A percentile compares a stretch with the other conserved stretches of the same genome.
Conservation (phyloP, 35 echinoderm and acorn worm genomes). For the Ophiothrix spiculata region DNA sequence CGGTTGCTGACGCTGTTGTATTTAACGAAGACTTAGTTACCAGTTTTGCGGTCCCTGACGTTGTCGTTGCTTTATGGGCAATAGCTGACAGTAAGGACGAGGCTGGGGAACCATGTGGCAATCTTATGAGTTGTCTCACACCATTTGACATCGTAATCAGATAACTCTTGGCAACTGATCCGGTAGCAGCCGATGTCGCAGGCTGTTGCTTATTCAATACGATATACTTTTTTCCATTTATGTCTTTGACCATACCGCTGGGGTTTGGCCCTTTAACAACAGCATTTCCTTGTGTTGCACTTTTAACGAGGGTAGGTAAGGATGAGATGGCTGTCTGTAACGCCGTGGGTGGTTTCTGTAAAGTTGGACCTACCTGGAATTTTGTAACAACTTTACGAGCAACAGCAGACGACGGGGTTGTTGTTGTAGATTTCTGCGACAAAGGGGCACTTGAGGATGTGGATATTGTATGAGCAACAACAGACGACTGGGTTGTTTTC, state of each 20-base stretch:
- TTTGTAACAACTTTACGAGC: background rate
- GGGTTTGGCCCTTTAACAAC: too few relatives aligned
- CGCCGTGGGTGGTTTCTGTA: too few relatives aligned
- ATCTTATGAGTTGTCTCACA: background rate
- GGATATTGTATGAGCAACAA: background rate
- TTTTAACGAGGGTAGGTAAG: background rate
- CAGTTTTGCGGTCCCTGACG: too few relatives aligned
- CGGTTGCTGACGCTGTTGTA: too few relatives aligned
- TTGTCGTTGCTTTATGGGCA: too few relatives aligned
- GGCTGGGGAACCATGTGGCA: background rate
- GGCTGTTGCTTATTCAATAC: background rate
- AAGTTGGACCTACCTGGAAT: background rate
- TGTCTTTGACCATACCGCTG: background rate
- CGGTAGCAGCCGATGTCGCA: background rate
- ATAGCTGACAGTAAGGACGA: background rate
- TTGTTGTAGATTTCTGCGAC: background rate
- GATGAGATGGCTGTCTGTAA: too few relatives aligned
- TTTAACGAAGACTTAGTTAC: too few relatives aligned
- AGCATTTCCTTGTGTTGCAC: background rate
- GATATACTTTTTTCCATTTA: slow-evolving; percentile 1
- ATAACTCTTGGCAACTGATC: background rate
- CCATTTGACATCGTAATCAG: background rate
- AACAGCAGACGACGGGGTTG: background rate
- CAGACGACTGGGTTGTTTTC: too few relatives aligned
- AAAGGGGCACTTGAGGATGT: background rate